Conservation (phyloP, 2,113 vertebrate species). For the Passer domesticus region DNA sequence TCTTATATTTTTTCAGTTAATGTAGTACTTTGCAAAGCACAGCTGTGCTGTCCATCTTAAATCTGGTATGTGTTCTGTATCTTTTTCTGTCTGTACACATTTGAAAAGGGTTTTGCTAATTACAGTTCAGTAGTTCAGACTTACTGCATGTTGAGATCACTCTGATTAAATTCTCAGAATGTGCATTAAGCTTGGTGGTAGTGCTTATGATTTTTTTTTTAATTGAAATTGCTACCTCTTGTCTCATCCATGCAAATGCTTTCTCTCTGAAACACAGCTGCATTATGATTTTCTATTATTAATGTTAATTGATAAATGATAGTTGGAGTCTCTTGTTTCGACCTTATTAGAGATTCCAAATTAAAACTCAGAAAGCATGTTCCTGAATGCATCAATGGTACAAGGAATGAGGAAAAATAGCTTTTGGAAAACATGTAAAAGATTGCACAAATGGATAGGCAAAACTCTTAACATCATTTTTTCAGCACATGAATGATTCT, state of each 20-base stretch:
- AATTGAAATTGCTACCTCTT: slow-evolving; percentile 51
- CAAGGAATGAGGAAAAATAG: neutral
- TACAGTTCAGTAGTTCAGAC: slow-evolving; percentile 47
- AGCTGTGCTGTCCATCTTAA: neutral
- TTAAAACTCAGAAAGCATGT: neutral
- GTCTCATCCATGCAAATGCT: slow-evolving; percentile 52
- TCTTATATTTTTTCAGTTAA: neutral
- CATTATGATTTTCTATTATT: slow-evolving; percentile 64
- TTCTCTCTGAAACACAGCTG: slow-evolving; percentile 56
- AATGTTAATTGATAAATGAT: slow-evolving; percentile 70
- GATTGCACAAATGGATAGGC: neutral
- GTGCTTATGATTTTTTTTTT: slow-evolving; percentile 41
- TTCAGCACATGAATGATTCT: neutral
- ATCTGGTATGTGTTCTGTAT: neutral
- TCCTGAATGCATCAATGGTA: neutral
- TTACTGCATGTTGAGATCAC: neutral
- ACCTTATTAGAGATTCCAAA: slow-evolving; percentile 35
- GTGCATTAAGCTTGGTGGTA: slow-evolving; percentile 39
- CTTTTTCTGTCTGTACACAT: neutral
- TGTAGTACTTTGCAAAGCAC: neutral
- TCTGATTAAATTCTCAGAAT: slow-evolving; percentile 46
- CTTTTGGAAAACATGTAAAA: neutral
- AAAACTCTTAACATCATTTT: neutral
- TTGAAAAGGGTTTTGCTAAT: slow-evolving; percentile 47
- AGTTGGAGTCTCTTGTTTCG: slow-evolving; percentile 37